These are phyloP conservation scores for Axis porcinus DNA, from an alignment of 2,113 vertebrate species.

Conservation along the genomic window DNA sequence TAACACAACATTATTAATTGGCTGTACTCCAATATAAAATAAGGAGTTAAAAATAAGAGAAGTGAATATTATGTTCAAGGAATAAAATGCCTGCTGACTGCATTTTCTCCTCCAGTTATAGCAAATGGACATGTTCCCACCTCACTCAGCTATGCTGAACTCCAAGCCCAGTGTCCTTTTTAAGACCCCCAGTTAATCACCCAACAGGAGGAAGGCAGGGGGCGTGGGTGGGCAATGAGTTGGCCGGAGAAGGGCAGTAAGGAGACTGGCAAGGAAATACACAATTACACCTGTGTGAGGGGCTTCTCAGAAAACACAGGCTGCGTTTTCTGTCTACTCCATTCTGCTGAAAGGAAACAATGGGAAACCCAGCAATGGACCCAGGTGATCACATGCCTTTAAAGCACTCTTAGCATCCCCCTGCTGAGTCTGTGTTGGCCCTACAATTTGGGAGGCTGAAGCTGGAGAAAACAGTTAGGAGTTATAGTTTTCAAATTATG, in stretches of 20 bases:
- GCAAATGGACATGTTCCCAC: not conserved
- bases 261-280: not conserved
- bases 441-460: not conserved
- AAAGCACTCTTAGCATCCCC: not conserved
- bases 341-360: not conserved
- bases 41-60: not conserved
- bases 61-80: not conserved
- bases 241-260: not conserved
- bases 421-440: not conserved
- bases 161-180: slow-evolving; percentile 5
- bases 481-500: not conserved
- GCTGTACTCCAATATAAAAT: not conserved
- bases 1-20: not conserved
- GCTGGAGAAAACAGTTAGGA: not conserved
- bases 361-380: not conserved
- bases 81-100: not conserved
- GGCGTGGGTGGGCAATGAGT: not conserved
- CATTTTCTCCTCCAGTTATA: not conserved
- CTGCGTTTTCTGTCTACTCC: not conserved
- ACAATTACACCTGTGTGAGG: not conserved
- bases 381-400: not conserved
- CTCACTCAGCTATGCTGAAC: not conserved
- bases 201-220: not conserved
- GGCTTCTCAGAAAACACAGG: not conserved
- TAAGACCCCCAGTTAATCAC: slow-evolving; percentile 30